Conservation (phyloP, 2,888 invertebrate species). For the Conus canariensis region DNA sequence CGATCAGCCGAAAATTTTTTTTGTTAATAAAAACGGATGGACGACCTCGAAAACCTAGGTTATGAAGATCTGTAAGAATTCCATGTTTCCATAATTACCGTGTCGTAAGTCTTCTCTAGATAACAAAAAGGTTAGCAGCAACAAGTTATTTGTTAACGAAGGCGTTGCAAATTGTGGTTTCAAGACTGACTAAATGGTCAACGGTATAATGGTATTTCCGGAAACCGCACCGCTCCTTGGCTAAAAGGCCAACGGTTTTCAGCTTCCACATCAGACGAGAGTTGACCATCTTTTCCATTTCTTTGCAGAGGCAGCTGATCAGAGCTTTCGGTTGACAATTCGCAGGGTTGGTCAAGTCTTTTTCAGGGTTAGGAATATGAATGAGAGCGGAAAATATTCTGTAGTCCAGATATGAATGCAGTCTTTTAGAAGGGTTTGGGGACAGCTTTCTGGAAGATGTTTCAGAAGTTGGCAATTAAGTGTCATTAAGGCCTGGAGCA, state of each 20-base stretch:
- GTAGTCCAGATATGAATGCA: conserved; percentile 48
- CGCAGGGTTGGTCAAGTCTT: conserved; percentile 49
- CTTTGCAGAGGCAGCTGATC: conserved; percentile 63
- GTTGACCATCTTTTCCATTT: conserved; percentile 61
- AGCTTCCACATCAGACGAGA: conserved; percentile 57
- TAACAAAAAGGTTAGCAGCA: conserved; percentile 56
- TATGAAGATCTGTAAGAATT: conserved; percentile 47
- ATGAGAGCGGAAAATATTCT: conserved; percentile 46
- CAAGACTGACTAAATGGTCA: conserved; percentile 52
- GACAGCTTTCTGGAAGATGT: not conserved
- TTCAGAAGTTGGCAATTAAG: conserved; percentile 42
- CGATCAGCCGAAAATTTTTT: conserved; percentile 12
- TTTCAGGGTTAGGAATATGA: conserved; percentile 54
- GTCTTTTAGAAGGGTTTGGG: conserved; percentile 30
- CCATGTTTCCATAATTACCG: conserved; percentile 48
- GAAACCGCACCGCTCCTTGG: conserved; percentile 52
- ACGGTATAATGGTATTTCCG: conserved; percentile 44
- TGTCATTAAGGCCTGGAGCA: conserved; percentile 40
- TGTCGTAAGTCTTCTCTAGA: conserved; percentile 38
- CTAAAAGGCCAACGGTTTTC: conserved; percentile 50
- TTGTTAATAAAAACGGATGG: not conserved
- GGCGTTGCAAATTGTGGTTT: conserved; percentile 53
- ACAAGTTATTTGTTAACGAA: conserved; percentile 55
- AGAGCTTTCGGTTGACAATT: conserved; percentile 63
- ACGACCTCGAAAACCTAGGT: conserved; percentile 43